Base-by-base conservation (phyloP, 2,113 vertebrate genomes). In the Sialia sialis region DNA sequence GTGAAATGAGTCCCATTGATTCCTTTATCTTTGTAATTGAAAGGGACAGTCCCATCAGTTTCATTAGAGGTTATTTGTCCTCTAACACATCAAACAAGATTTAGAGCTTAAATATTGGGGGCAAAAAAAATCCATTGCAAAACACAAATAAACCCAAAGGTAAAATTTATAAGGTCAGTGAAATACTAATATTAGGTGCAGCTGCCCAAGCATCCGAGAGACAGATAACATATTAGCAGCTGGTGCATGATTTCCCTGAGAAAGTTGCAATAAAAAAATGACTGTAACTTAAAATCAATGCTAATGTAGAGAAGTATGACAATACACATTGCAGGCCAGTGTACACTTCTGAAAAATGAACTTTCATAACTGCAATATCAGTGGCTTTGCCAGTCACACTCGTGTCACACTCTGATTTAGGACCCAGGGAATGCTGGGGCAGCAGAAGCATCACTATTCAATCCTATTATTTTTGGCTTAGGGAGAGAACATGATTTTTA, bases 21-120 rank as follows among this genome's bases (percentile, higher is more conserved):
- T 93, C 77, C 56, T 97, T 94, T 96, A 83, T 94, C 87, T 93
- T 90, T 86, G 26, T 94, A 97, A 97, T 94, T 93, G 77, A 97
- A 97, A 96, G 64, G 75, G 94, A 95, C 93, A 96, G 84, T 56
- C 70, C 66, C 77, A 89, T 91, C 90, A 94, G 22, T 93, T 95
- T 94, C 90, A 81, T 89, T 96, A 81, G 70, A 90, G 55, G 59
- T 29, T 94, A 91, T 90, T 93, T 94, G 72, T 83, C 86, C 70
- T 90, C 48, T 67, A 91, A 84, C 15, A 90, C 18, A 90, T 81
- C 94, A 95, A 90, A 84, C 36, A 92, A 72, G 94, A 85, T 84
- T 90, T 93, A 95, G 44, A 87, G 54, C 49, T 87, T 77, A 96
- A 95, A 86, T 94, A 93, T 30, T 46, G 13, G 27, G 23, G 25